Percentiles rank a stretch among this genome's conserved stretches.
Evolutionary conservation across 2,113 vertebrate genomes (phyloP).

Genomic region (Cynocephalus volans): DNA sequence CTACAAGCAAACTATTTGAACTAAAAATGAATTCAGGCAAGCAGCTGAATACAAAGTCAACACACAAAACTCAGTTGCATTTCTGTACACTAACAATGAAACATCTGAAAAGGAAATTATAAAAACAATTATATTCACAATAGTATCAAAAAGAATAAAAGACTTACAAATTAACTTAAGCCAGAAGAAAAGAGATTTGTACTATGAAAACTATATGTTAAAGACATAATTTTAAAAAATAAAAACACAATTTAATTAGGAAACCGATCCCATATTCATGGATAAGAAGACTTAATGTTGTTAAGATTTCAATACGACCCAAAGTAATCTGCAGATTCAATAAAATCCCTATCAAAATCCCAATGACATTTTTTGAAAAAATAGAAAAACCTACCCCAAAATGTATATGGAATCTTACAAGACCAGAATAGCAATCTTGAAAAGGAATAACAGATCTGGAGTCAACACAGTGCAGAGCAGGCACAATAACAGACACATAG

Average conservation of each 20-base stretch:
- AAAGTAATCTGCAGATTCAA: not conserved
- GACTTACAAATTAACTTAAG: not conserved
- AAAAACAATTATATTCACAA: not conserved
- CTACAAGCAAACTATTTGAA: not conserved
- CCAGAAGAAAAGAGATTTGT: not conserved
- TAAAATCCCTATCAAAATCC: not conserved
- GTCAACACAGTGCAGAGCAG: not conserved
- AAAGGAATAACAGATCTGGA: not conserved
- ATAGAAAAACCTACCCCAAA: not conserved
- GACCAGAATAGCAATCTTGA: not conserved
- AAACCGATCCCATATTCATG: not conserved
- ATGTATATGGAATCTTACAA: not conserved
- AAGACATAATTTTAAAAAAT: not conserved
- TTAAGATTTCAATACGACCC: not conserved
- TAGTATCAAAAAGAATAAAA: not conserved
- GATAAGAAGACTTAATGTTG: not conserved
- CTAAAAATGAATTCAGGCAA: not conserved
- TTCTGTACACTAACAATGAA: not conserved
- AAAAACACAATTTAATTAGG: no score
- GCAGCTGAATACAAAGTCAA: not conserved
- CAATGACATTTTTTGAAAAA: not conserved
- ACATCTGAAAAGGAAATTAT: not conserved
- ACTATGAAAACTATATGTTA: not conserved
- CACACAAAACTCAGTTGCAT: not conserved
- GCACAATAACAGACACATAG: not conserved